These are phyloP conservation scores for Zapornia atra DNA, from an alignment of 2,113 vertebrate species.

Conservation along the genomic window DNA sequence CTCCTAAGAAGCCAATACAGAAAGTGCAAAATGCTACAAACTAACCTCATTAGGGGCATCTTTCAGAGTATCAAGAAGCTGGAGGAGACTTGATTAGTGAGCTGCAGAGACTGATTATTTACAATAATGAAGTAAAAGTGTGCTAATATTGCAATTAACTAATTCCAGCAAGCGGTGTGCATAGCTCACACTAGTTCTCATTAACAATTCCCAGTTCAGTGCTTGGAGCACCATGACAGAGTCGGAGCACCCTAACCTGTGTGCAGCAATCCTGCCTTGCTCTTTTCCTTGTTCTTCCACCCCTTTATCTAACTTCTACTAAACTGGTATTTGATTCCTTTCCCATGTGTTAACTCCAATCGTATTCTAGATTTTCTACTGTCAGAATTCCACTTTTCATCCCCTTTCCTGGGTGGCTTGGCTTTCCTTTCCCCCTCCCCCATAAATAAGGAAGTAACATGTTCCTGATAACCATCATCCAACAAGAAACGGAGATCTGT, in stretches of 20 bases:
- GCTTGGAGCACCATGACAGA: neutral
- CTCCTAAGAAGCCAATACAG: neutral
- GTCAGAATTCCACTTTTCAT: neutral
- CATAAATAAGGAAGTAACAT: neutral
- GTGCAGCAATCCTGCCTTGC: neutral
- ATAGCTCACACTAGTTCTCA: neutral
- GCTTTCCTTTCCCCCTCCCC: neutral
- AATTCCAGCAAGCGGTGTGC: neutral
- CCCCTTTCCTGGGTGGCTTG: neutral
- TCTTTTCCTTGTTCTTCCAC: neutral
- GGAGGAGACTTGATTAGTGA: neutral
- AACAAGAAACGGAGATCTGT: neutral
- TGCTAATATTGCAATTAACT: conserved; percentile 4
- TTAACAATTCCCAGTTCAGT: neutral
- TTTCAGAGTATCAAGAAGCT: neutral
- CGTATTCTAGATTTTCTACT: neutral
- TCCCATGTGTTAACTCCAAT: neutral
- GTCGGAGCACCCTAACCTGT: neutral
- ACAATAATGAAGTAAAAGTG: neutral
- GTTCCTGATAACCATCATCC: neutral
- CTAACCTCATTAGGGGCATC: neutral
- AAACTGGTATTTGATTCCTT: neutral
- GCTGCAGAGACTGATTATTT: neutral
- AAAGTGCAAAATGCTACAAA: neutral
- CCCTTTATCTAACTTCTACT: neutral